These are phyloP conservation scores for Drosophila aldrichi DNA, from an alignment of 2,888 invertebrate genomes.

Conservation along the genomic window DNA sequence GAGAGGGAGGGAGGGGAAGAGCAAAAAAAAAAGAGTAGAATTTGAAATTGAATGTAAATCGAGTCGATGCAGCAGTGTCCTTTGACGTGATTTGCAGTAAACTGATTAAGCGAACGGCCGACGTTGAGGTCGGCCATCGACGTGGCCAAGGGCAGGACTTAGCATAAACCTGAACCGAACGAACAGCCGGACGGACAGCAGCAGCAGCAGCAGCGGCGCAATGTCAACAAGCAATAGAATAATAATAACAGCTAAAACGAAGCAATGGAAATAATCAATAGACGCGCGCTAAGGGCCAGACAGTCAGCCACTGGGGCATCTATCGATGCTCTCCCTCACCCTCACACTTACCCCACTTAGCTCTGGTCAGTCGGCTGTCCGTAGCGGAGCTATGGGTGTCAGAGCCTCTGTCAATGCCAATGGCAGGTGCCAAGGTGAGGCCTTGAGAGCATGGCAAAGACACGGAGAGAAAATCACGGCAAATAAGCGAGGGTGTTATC, in stretches of 20 bases:
- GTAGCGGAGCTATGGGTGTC: neutral
- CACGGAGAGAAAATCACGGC: constrained; percentile 57
- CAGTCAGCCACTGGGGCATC: neutral
- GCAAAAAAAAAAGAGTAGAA: neutral
- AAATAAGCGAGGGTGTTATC: neutral
- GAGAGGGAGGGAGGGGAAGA: no score
- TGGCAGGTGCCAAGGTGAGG: constrained; percentile 65
- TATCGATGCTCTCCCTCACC: neutral
- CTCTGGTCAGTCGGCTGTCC: constrained; percentile 31
- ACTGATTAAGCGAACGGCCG: neutral
- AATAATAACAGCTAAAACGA: constrained; percentile 36
- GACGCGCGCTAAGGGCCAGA: constrained; percentile 13
- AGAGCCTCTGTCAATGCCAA: constrained; percentile 64
- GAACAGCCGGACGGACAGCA: neutral
- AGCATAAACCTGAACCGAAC: constrained; percentile 39
- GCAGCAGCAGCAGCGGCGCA: constrained; percentile 17
- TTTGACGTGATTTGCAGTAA: constrained; percentile 4
- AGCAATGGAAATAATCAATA: constrained; percentile 76
- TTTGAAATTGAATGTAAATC: constrained; percentile 5
- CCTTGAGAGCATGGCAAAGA: constrained; percentile 15
- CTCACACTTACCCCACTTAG: neutral
- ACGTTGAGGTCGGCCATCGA: constrained; percentile 18
- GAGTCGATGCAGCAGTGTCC: constrained; percentile 1
- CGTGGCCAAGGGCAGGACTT: constrained; percentile 49
- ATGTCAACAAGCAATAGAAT: constrained; percentile 59